Evolutionary conservation across 2,888 invertebrate species (phyloP), one percentile per base, ranked within the genome.

Genomic region (Epsilonema sp.): DNA sequence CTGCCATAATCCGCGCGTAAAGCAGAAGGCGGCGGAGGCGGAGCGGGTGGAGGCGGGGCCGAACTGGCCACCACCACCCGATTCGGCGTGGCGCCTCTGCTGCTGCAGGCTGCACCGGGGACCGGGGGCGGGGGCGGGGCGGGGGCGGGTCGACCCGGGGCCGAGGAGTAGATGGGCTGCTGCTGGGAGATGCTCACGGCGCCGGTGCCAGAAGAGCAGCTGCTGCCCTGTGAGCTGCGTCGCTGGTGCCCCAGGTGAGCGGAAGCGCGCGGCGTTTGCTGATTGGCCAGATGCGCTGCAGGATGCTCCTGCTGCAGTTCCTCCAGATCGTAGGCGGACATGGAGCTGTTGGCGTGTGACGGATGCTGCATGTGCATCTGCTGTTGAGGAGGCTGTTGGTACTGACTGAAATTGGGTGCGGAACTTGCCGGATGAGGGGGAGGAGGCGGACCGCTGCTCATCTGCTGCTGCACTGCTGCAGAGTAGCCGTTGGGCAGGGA

Each of bases 181-280:
- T n/a, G n/a, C n/a, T n/a, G n/a, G n/a, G n/a, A 31, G 16, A 31
- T 31, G 8, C 8, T 11, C 39, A 19, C 39, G 21, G 5, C 22
- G 5, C 39, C 39, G 16, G 8, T 16, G n/a, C 39, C 21, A 5
- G 39, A 39, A 11, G 39, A 39, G 5, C 39, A 5, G 22, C 39
- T 39, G 39, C 39, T 39, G 21, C 39, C 39, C 39, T 39, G 39
- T n/a, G 39, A 39, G 21, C 8, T n/a, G 13, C 39, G 39, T 8
- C 39, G 39, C n/a, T 39, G 39, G 39, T 39, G 39, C 11, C 31
- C 31, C 11, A 31, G 11, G 31, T 8, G 16, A 16, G 31, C 31
- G 31, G 31, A 16, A 16, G 16, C 31, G 8, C 8, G 11, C 39
- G 13, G 39, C 39, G 5, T 5, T n/a, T 39, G 39, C 21, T 39